Evolutionary conservation across 2,113 vertebrate species (phyloP), one percentile per base, ranked within the genome.

Genomic region (Hemibagrus wyckioides): DNA sequence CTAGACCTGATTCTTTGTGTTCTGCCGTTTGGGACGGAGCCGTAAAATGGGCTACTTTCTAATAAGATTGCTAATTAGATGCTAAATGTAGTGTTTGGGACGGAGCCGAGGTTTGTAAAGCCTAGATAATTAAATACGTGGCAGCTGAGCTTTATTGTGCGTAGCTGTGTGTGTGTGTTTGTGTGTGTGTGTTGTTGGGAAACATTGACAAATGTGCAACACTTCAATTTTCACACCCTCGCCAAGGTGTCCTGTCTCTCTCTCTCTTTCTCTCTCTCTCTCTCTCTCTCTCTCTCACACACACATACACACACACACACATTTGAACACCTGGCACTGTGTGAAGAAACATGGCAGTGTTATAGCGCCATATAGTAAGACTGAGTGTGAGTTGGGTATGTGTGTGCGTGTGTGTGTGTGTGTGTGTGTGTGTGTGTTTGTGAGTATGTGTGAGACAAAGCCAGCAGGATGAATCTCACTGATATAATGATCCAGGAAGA

Each of bases 161-260:
- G 36, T 83, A 54, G 39, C 28, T 1, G 6, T 71, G n/a, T 75
- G 39, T 88, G 54, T 88, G 75, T 71, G 33, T 73, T 11, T 75
- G 39, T 88, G 54, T 88, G 75, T 71, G 33, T 73, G 52, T 89
- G 67, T 75, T 85, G 65, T 73, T 85, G 50, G 84, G 30, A 77
- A 36, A 44, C 48, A 75, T 25, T 54, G 73, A 83, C 82, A 39
- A 79, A 86, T 86, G 81, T 41, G n/a, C 57, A 73, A 87, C 54
- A 33, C n/a, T 73, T 48, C 52, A 83, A 2, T 57, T 71, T 79
- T 75, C 82, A 84, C 82, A 84, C 79, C 71, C 56, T 80, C 75
- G 44, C 23, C 76, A 61, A 82, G 33, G 17, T 79, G 67, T 82
- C 57, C 21, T 56, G 15, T 71, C 82, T 52, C 8, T 63, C 59